These are phyloP conservation scores for Phymanthus crucifer DNA, from an alignment of 92 coral and sea anemone genomes.

Conservation along the genomic window DNA sequence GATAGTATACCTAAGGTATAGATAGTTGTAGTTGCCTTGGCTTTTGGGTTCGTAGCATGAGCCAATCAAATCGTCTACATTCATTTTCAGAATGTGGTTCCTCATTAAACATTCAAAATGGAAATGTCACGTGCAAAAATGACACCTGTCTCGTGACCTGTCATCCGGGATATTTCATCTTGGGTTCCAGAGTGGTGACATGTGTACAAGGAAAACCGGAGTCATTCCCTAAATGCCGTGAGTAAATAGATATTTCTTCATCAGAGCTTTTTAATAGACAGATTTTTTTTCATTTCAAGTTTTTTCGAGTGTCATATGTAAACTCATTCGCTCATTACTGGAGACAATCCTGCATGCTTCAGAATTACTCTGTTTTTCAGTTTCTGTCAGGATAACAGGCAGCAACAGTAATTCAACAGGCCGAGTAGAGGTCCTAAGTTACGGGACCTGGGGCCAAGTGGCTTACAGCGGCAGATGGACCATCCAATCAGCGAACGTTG, in stretches of 20 bases:
- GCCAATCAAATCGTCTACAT: too few relatives aligned
- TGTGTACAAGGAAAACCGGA: neutral
- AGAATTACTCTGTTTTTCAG: neutral
- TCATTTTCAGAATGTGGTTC: neutral
- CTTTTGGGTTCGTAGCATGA: too few relatives aligned
- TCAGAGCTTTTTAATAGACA: too few relatives aligned
- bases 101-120: neutral
- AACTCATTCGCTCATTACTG: too few relatives aligned
- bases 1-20: too few relatives aligned
- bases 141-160: neutral
- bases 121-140: neutral
- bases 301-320: too few relatives aligned
- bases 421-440: neutral
- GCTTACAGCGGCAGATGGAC: neutral
- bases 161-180: neutral
- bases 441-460: neutral
- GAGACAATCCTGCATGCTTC: too few relatives aligned
- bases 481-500: neutral
- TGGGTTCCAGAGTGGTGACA: neutral
- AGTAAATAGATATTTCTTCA: too few relatives aligned
- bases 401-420: neutral
- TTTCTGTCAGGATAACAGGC: neutral
- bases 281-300: too few relatives aligned
- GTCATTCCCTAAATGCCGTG: neutral
- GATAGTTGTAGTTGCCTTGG: too few relatives aligned